Percentiles rank a stretch among this genome's conserved stretches.
These are phyloP conservation scores for Drosophila rufa DNA, from an alignment of 1,140 invertebrate species.

Conservation along the genomic window DNA sequence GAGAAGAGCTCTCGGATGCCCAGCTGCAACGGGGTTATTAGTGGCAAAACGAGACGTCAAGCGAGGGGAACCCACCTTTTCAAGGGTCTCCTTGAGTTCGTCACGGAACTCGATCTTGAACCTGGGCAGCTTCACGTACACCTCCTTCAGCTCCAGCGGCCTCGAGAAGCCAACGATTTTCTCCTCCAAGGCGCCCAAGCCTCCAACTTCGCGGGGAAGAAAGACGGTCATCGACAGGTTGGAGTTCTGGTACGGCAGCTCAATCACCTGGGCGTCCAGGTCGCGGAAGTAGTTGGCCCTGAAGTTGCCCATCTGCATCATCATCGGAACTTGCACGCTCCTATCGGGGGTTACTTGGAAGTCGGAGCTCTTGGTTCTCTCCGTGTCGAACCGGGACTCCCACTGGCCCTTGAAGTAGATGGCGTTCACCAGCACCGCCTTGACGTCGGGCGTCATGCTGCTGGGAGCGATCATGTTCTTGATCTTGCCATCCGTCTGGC, in stretches of 20 bases:
- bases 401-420: constrained; percentile 87
- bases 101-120: constrained; percentile 87
- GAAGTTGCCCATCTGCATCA: constrained; percentile 84
- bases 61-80: constrained; percentile 76
- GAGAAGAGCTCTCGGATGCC: constrained; percentile 88
- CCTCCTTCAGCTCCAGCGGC: constrained; percentile 66
- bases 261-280: constrained; percentile 60
- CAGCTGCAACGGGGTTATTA: constrained; percentile 82
- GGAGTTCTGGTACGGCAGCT: constrained; percentile 84
- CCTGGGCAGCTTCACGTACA: constrained; percentile 87
- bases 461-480: constrained; percentile 86
- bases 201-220: constrained; percentile 86
- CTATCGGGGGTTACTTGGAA: constrained; percentile 61
- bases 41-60: background rate
- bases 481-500: constrained; percentile 87
- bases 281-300: constrained; percentile 51
- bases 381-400: constrained; percentile 54
- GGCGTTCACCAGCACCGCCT: constrained; percentile 88
- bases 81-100: constrained; percentile 86
- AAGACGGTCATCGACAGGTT: constrained; percentile 86
- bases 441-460: constrained; percentile 69
- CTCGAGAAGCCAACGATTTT: constrained; percentile 80
- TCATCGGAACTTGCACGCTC: constrained; percentile 85
- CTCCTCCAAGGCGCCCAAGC: constrained; percentile 85
- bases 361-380: constrained; percentile 21